Percentiles rank a stretch among this genome's conserved stretches.
These are phyloP conservation scores for Yasuhikotakia modesta DNA, from an alignment of 2,797 vertebrate species.

Conservation along the genomic window DNA sequence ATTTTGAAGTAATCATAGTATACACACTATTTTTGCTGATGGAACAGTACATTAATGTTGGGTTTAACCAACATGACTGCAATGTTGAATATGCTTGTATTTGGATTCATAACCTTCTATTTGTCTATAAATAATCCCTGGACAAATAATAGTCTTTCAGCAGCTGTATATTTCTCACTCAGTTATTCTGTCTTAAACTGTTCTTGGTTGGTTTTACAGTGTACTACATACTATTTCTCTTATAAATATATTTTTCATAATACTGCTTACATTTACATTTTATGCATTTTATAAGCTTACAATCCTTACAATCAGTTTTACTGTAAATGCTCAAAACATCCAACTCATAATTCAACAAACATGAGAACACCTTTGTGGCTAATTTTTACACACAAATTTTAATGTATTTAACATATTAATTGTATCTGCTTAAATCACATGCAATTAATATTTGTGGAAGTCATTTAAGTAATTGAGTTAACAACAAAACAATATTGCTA, in stretches of 20 bases:
- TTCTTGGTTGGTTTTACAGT: neutral
- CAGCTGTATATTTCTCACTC: slow-evolving; percentile 36
- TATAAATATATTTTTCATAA: neutral
- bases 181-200: neutral
- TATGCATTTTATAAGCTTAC: too few species aligned
- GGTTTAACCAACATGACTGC: neutral
- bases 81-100: neutral
- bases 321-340: too few species aligned
- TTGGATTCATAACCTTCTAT: slow-evolving; percentile 10
- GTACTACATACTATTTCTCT: neutral
- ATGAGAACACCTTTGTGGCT: too few species aligned
- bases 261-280: too few species aligned
- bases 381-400: too few species aligned
- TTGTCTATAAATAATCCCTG: too few species aligned
- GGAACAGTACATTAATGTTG: neutral
- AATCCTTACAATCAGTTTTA: neutral
- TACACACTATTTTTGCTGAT: neutral
- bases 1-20: too few species aligned
- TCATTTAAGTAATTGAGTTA: neutral
- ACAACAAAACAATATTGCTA: too few species aligned
- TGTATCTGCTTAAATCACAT: neutral
- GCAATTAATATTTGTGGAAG: neutral
- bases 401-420: neutral
- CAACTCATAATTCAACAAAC: too few species aligned
- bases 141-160: neutral